Base-by-base conservation (phyloP, 2,113 vertebrate genomes). In the Notarius lentiginosus region DNA sequence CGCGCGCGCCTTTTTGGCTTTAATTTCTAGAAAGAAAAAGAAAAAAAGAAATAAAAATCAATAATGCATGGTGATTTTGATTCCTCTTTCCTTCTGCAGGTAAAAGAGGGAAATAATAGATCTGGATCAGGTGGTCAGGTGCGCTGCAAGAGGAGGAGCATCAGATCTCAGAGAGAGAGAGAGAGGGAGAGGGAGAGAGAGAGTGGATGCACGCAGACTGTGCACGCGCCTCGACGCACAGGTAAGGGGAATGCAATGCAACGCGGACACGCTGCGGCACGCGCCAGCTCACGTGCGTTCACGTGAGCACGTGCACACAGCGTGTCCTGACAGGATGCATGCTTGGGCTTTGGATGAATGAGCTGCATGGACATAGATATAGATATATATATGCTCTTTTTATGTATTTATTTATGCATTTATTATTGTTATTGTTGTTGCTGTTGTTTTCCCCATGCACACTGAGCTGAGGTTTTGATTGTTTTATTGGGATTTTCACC, bases 71-170 rank as follows among this genome's bases (percentile, higher is more conserved):
- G n/a, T 8, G 24, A 55, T 80, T 20, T 60, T 81, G 9, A 66
- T 83, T 68, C 47, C 63, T 18, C 7, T 83, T 70, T n/a, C 82
- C 68, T 63, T 49, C 34, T n/a, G 20, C 41, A n/a, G 34, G 24
- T 51, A 5, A 41, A 51, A 60, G 60, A 80, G 53, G 2, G 15
- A 5, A 2, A 76, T 7, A 2, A 24, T 12, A 24, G 7, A 83
- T 83, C 65, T 55, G n/a, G 47, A 65, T 83, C 82, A 83, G 61
- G 79, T 81, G 79, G 82, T 83, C 82, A 83, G 61, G 79, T 81
- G 79, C 30, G 79, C 15, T 81, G 56, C 61, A 81, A 56, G 56
- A 70, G 70, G 11, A 12, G 30, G 63, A 55, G 82, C 82, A 68
- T 83, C 65, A 70, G 82, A 83, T 53, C 63, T n/a, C 65, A 27